Conservation (phyloP, 2,888 invertebrate species). For the Amphipoea oculea region DNA sequence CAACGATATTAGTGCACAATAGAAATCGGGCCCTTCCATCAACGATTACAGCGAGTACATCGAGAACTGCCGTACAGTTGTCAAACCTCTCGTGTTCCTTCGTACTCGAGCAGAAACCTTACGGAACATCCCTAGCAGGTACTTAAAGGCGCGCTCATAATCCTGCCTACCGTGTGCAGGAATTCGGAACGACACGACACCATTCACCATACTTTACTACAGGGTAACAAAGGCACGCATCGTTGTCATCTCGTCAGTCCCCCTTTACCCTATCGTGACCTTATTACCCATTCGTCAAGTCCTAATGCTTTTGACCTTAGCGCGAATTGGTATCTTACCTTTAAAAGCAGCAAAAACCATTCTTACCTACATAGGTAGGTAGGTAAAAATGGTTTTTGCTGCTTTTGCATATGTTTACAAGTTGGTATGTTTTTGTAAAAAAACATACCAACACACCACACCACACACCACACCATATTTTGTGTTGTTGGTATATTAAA, state of each 20-base stretch:
- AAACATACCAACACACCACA: no score
- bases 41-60: not conserved
- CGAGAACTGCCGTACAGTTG: not conserved
- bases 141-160: slow-evolving; percentile 42
- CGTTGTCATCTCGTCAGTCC: slow-evolving; percentile 22
- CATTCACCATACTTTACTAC: slow-evolving; percentile 46
- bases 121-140: slow-evolving; percentile 43
- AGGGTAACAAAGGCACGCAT: slow-evolving; percentile 37
- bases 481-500: no score
- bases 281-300: slow-evolving; percentile 20
- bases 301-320: slow-evolving; percentile 18
- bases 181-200: slow-evolving; percentile 43
- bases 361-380: not conserved
- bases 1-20: not conserved
- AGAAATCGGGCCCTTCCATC: not conserved
- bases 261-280: slow-evolving; percentile 17
- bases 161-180: slow-evolving; percentile 43
- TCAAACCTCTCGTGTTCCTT: not conserved
- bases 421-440: not conserved
- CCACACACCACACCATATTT: no score
- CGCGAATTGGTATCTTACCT: not conserved
- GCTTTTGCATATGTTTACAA: not conserved
- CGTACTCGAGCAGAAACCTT: not conserved
- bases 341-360: not conserved
- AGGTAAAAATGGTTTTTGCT: no score